Conservation (phyloP, 2,113 vertebrate genomes). For the Cololabis saira region DNA sequence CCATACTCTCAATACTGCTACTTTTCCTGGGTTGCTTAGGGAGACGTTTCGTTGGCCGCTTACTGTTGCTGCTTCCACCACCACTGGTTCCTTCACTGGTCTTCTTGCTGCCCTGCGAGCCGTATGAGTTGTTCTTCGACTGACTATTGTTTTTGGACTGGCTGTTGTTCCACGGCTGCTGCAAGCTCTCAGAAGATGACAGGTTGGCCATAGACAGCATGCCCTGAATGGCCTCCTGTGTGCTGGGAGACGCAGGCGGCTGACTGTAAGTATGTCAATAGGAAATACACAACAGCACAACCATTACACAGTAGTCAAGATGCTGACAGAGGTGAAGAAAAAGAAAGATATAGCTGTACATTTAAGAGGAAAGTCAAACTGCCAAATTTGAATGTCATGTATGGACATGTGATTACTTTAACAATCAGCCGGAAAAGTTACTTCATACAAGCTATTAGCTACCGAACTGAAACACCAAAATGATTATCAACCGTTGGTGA, state of each 20-base stretch:
- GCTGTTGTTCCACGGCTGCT: slow-evolving; percentile 88
- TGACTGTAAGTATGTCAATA: slow-evolving; percentile 85
- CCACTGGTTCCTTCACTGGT: slow-evolving; percentile 38
- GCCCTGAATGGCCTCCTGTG: slow-evolving; percentile 99
- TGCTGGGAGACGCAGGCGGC: slow-evolving; percentile 98
- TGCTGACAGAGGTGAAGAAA: slow-evolving; percentile 49
- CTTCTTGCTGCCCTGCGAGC: slow-evolving; percentile 85
- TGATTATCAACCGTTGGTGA: slow-evolving; percentile 54
- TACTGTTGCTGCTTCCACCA: slow-evolving; percentile 73
- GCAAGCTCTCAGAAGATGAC: slow-evolving; percentile 94
- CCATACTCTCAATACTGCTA: slow-evolving; percentile 86
- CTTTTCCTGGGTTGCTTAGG: slow-evolving; percentile 91
- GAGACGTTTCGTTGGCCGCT: slow-evolving; percentile 84
- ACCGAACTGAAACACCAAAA: slow-evolving; percentile 53
- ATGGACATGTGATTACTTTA: slow-evolving; percentile 12
- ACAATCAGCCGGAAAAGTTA: slow-evolving; percentile 32
- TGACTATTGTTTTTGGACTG: slow-evolving; percentile 86
- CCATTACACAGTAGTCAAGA: slow-evolving; percentile 71
- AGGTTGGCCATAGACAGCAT: slow-evolving; percentile 99
- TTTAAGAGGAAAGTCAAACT: slow-evolving; percentile 4
- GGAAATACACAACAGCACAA: slow-evolving; percentile 78
- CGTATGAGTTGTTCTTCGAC: slow-evolving; percentile 85
- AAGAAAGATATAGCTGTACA: slow-evolving; percentile 19
- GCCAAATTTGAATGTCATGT: slow-evolving; percentile 1
- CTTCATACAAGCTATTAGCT: slow-evolving; percentile 49